Percentiles rank a stretch among this genome's conserved stretches.
Conservation (phyloP, 2,797 vertebrate genomes). For the Lates japonicus region DNA sequence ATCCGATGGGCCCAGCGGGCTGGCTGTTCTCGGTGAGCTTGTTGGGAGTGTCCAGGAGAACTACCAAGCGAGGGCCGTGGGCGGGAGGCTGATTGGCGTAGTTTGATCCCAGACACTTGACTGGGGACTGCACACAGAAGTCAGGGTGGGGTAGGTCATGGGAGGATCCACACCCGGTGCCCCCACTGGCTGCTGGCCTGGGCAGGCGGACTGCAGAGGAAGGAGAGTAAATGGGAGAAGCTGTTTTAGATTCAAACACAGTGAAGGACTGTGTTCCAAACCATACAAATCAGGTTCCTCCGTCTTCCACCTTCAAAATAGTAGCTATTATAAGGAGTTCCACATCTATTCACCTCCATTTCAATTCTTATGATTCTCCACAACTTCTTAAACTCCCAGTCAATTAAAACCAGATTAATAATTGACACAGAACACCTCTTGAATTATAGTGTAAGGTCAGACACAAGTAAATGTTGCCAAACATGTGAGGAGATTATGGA, state of each 20-base stretch:
- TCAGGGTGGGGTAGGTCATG: conserved; percentile 88
- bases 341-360: conserved; percentile 51
- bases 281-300: conserved; percentile 20
- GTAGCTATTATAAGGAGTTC: conserved; percentile 28
- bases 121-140: conserved; percentile 85
- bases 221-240: conserved; percentile 50
- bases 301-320: background rate
- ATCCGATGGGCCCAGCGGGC: conserved; percentile 78
- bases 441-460: conserved; percentile 69
- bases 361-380: conserved; percentile 46
- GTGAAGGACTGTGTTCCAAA: conserved; percentile 18
- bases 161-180: conserved; percentile 87
- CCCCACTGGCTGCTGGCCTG: conserved; percentile 82
- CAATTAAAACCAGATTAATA: conserved; percentile 70
- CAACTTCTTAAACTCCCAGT: conserved; percentile 58
- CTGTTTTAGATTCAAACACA: conserved; percentile 39
- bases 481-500: conserved; percentile 58
- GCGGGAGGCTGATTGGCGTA: conserved; percentile 80
- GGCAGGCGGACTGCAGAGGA: conserved; percentile 83
- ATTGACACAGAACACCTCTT: conserved; percentile 60
- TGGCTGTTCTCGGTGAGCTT: conserved; percentile 84
- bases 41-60: conserved; percentile 81
- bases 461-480: conserved; percentile 66
- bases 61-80: conserved; percentile 79
- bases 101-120: conserved; percentile 82